These are phyloP conservation scores for Macropus fuliginosus DNA, from an alignment of 2,797 vertebrate genomes.

Conservation along the genomic window DNA sequence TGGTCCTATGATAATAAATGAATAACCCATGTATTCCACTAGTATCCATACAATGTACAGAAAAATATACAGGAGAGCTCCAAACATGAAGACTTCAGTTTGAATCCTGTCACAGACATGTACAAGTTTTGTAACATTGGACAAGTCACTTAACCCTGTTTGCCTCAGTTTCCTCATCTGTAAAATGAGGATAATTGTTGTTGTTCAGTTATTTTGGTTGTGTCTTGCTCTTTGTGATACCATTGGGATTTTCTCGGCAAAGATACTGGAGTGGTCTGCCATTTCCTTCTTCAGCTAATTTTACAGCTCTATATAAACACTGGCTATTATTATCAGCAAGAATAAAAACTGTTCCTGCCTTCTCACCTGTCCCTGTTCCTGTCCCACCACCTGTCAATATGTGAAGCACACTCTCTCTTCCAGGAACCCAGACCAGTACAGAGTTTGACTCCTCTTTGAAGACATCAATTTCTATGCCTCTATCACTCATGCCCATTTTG, in stretches of 20 bases:
- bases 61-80: background rate
- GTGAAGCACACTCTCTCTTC: background rate
- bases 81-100: background rate
- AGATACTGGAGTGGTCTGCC: background rate
- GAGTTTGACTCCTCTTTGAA: background rate
- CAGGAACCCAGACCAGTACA: background rate
- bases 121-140: background rate
- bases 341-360: background rate
- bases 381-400: background rate
- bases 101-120: background rate
- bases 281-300: background rate
- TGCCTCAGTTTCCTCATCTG: background rate
- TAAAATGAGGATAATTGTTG: background rate
- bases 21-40: background rate
- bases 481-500: background rate
- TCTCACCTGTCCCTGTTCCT: background rate
- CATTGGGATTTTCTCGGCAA: background rate
- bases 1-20: background rate
- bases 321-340: background rate
- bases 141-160: too few relatives aligned
- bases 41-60: background rate
- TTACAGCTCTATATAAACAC: background rate
- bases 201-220: background rate
- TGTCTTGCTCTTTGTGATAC: background rate
- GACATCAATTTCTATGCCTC: background rate